A percentile compares a stretch with the other conserved stretches of the same genome.
These are phyloP conservation scores for Pollenia angustigena DNA, from an alignment of 2,888 invertebrate species.

Conservation along the genomic window DNA sequence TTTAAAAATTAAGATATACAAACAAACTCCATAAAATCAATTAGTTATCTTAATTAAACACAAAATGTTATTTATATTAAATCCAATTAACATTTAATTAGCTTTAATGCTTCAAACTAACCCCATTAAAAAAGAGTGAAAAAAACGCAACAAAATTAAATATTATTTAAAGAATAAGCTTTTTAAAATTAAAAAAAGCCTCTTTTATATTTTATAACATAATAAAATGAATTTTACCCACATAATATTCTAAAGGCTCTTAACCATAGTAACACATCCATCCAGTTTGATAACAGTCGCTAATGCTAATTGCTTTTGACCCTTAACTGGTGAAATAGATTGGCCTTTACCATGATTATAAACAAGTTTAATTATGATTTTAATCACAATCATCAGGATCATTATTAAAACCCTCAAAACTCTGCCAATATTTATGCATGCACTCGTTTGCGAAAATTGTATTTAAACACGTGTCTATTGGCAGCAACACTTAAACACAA, in stretches of 20 bases:
- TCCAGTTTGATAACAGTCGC: not conserved
- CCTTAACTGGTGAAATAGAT: not conserved
- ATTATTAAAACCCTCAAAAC: slow-evolving; percentile 15
- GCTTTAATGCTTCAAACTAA: slow-evolving; percentile 24
- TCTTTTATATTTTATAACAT: too few relatives aligned
- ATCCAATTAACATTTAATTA: slow-evolving; percentile 27
- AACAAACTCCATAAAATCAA: slow-evolving; percentile 6
- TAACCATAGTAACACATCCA: not conserved
- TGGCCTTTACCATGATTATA: not conserved
- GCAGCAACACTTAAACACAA: slow-evolving; percentile 6
- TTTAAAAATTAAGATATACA: not conserved
- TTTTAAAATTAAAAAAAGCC: too few relatives aligned
- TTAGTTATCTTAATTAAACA: slow-evolving; percentile 12
- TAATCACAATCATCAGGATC: slow-evolving; percentile 29
- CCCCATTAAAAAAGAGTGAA: not conserved
- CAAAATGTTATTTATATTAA: slow-evolving; percentile 22
- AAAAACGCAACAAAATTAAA: not conserved
- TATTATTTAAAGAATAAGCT: too few relatives aligned
- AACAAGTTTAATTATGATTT: not conserved
- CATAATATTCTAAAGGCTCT: too few relatives aligned
- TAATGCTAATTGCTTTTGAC: not conserved
- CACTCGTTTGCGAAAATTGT: slow-evolving; percentile 43
- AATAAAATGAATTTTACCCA: too few relatives aligned
- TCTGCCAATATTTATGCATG: slow-evolving; percentile 51
- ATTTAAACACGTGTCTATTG: slow-evolving; percentile 54